phyloP scores from a whole-genome alignment of 2,888 invertebrate species.

The Cristatella mucedo region DNA sequence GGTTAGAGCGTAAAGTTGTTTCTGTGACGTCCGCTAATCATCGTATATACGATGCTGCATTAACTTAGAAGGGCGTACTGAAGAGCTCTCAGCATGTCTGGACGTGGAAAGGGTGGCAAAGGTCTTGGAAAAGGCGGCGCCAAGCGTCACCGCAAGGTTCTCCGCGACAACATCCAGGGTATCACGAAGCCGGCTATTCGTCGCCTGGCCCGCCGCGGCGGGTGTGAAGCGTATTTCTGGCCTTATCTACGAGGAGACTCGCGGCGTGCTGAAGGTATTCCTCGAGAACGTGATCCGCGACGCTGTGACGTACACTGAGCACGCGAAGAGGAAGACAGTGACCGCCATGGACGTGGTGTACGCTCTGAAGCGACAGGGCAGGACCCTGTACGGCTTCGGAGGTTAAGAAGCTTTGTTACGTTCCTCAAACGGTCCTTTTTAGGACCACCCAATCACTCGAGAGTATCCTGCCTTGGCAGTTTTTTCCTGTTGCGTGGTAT shows the following conservation, averaged over 20 bases:
- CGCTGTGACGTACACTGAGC: constrained; percentile 65
- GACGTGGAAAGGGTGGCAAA: constrained; percentile 62
- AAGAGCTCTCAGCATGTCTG: constrained; percentile 54
- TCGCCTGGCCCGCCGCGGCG: constrained; percentile 14
- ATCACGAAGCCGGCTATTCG: constrained; percentile 16
- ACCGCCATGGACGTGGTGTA: constrained; percentile 73
- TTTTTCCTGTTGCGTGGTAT: too few species aligned
- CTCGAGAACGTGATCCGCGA: constrained; percentile 64
- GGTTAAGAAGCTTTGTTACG: too few species aligned
- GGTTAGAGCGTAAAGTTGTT: too few species aligned
- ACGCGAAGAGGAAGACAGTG: constrained; percentile 70
- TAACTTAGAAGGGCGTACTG: too few species aligned
- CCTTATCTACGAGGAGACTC: constrained; percentile 59
- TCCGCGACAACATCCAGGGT: constrained; percentile 16
- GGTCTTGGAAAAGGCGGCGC: constrained; percentile 41
- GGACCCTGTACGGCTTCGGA: constrained; percentile 64
- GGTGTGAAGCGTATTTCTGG: constrained; percentile 49
- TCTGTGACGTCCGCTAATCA: too few species aligned
- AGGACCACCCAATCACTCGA: constrained; percentile 6
- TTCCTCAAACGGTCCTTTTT: constrained; percentile 9
- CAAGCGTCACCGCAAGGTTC: constrained; percentile 15
- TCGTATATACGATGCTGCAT: too few species aligned
- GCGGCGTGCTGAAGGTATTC: constrained; percentile 60
- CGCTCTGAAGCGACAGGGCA: constrained; percentile 61
- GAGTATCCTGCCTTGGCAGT: too few species aligned